phyloP scores from a whole-genome alignment of 2,797 vertebrate genomes.

The Centroberyx gerrardi region DNA sequence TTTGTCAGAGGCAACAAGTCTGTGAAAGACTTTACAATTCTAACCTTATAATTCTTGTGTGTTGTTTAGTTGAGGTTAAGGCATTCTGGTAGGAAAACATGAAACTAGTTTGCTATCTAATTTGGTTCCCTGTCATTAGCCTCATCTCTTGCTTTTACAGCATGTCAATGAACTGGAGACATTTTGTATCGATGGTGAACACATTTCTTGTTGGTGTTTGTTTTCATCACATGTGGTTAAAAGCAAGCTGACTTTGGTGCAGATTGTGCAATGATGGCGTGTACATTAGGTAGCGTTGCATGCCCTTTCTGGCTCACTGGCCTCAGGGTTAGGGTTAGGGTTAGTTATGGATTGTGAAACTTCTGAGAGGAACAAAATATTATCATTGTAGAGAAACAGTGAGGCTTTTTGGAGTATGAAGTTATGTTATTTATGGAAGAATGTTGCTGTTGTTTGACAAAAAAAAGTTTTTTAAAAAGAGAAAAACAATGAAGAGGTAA shows the following conservation, averaged over 20 bases:
- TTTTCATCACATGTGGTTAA: not conserved
- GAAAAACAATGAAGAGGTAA: no score
- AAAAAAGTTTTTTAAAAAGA: no score
- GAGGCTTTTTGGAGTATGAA: not conserved
- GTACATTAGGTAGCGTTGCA: not conserved
- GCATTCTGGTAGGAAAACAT: not conserved
- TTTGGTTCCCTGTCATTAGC: not conserved
- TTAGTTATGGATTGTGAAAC: constrained; percentile 23
- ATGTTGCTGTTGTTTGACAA: no score
- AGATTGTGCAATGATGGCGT: not conserved
- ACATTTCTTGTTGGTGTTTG: constrained; percentile 1
- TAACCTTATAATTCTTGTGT: not conserved
- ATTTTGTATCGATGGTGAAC: not conserved
- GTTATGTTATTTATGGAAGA: not conserved
- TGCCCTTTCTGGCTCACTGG: constrained; percentile 1
- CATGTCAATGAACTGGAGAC: not conserved
- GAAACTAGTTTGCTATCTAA: not conserved
- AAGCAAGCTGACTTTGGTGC: not conserved
- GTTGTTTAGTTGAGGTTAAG: not conserved
- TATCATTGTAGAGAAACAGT: not conserved
- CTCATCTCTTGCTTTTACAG: not conserved
- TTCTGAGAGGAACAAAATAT: constrained; percentile 7
- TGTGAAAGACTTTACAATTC: not conserved
- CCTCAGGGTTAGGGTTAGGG: no score
- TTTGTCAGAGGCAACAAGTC: not conserved